A percentile compares a stretch with the other conserved stretches of the same genome.
Conservation (phyloP, 2,888 invertebrate genomes). For the Aphodius sticticus region DNA sequence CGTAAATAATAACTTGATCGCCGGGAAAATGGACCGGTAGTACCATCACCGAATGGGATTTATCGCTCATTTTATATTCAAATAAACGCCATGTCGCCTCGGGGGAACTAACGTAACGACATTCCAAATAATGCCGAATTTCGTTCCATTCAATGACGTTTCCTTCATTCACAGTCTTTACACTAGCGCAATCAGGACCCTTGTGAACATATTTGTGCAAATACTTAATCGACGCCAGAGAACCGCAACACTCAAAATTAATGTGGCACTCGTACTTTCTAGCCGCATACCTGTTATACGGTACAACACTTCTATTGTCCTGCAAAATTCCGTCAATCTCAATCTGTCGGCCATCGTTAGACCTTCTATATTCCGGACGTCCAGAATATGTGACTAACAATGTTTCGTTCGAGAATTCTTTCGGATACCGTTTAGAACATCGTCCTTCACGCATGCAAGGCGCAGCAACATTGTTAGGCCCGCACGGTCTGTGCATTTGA, state of each 20-base stretch:
- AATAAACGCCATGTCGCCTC: constrained; percentile 15
- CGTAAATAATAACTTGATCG: constrained; percentile 31
- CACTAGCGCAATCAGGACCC: background rate
- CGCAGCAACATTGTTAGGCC: constrained; percentile 33
- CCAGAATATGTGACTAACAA: background rate
- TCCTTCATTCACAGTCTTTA: background rate
- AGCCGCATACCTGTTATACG: constrained; percentile 44
- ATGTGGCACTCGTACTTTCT: constrained; percentile 47
- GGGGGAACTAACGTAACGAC: constrained; percentile 17
- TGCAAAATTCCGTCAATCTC: constrained; percentile 28
- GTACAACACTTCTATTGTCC: constrained; percentile 53
- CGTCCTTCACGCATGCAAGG: constrained; percentile 43
- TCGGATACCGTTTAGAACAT: constrained; percentile 49
- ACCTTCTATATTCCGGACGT: constrained; percentile 27
- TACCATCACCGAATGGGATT: constrained; percentile 28
- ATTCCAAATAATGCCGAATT: constrained; percentile 10
- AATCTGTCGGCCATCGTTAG: constrained; percentile 29
- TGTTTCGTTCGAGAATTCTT: constrained; percentile 30
- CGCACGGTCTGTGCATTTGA: constrained; percentile 19
- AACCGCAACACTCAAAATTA: constrained; percentile 46
- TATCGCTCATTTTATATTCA: constrained; percentile 6
- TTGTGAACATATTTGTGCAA: constrained; percentile 45
- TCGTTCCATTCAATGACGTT: constrained; percentile 8
- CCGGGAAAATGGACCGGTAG: constrained; percentile 53
- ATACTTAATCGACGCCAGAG: constrained; percentile 47